A percentile compares a stretch with the other conserved stretches of the same genome.
Conservation (phyloP, 2,797 vertebrate genomes). For the Scolopax rusticola region DNA sequence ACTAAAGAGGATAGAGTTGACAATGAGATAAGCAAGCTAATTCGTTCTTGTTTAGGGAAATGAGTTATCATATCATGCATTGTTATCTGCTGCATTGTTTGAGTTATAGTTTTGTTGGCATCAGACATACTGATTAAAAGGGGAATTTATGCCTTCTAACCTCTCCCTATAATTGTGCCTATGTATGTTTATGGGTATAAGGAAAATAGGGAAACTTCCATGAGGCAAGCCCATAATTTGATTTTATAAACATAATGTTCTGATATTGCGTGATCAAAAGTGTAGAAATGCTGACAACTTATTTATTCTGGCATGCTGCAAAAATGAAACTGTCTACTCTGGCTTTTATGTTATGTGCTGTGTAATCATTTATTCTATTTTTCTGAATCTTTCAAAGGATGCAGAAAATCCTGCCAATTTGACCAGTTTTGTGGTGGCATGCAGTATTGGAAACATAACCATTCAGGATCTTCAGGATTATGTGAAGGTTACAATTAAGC, state of each 20-base stretch:
- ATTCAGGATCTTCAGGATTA: conserved; percentile 86
- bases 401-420: conserved; percentile 72
- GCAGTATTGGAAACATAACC: conserved; percentile 91
- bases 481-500: conserved; percentile 88
- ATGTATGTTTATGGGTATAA: conserved; percentile 51
- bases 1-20: background rate
- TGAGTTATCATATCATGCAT: conserved; percentile 62
- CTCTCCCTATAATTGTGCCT: background rate
- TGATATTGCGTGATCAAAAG: conserved; percentile 54
- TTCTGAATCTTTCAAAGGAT: conserved; percentile 74
- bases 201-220: conserved; percentile 46
- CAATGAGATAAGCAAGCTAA: conserved; percentile 55
- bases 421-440: conserved; percentile 96
- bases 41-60: conserved; percentile 63
- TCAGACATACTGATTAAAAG: conserved; percentile 29
- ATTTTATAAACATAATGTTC: conserved; percentile 73
- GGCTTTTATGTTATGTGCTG: background rate
- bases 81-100: conserved; percentile 73
- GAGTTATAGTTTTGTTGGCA: conserved; percentile 49
- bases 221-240: conserved; percentile 51
- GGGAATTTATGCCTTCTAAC: conserved; percentile 11
- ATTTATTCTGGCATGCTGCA: conserved; percentile 53
- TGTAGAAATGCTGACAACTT: conserved; percentile 70
- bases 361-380: conserved; percentile 35
- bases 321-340: conserved; percentile 45